Base-by-base conservation (phyloP, 2,113 vertebrate genomes). In the Apteryx mantelli region DNA sequence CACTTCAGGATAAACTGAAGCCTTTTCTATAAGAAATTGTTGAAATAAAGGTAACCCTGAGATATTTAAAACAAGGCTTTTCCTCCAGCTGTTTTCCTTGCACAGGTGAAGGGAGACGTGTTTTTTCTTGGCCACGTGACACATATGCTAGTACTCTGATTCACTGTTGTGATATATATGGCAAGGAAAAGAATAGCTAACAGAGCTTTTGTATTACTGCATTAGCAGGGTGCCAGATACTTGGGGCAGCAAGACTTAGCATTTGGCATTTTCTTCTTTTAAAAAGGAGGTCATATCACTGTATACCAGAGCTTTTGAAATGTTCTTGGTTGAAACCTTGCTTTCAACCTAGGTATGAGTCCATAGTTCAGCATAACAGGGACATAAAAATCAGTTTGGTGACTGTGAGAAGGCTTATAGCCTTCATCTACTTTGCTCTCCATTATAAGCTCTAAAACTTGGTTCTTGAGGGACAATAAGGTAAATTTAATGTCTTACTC, bases 401-500 rank as follows among this genome's bases (percentile, higher is more conserved):
- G 48, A 40, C 66, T 40, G 38, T 69, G 61, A 58, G 70, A 92
- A 95, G 44, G 61, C 56, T 86, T 82, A 48, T 42, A 84, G 36
- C 53, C 58, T 92, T 87, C 65, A 77, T 65, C 63, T 79, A 8
- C 68, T 83, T 36, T 68, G 13, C 25, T 71, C n/a, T 76, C 32
- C 48, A 30, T 61, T 82, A 15, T 13, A 61, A 91, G 15, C 42
- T 87, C 48, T 87, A 79, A 95, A 95, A 91, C 38, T 48, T 92
- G 63, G 24, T 80, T 40, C 74, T 89, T 85, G 78, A 85, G 7
- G 9, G 53, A 77, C 70, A 63, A 66, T 84, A 76, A 87, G 34
- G 53, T 76, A 92, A 90, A 96, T 92, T 48, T 85, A 76, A 91
- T 73, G 69, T 55, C 64, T 84, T 87, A 40, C 22, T 82, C 48